phyloP scores from a whole-genome alignment of 2,888 invertebrate genomes.

The Philopedon plagiatum region DNA sequence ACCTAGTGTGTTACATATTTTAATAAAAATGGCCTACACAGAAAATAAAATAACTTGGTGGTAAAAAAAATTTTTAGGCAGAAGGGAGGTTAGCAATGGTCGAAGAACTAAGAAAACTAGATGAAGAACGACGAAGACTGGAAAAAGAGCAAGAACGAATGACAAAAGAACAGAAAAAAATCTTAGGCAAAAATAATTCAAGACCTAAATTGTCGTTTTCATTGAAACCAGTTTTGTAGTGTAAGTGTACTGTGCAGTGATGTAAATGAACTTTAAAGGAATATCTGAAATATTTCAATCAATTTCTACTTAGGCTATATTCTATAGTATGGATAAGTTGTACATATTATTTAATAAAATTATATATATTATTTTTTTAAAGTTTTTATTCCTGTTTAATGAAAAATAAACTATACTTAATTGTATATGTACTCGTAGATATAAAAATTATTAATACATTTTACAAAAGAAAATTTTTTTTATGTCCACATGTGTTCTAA shows the following conservation, averaged over 20 bases:
- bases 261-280: constrained; percentile 15
- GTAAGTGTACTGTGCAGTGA: constrained; percentile 27
- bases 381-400: background rate
- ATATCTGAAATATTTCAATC: constrained; percentile 23
- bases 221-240: constrained; percentile 80
- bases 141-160: constrained; percentile 94
- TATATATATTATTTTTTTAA: constrained; percentile 20
- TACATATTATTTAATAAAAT: constrained; percentile 31
- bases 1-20: too few relatives aligned
- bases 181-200: constrained; percentile 97
- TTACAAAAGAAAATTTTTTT: too few relatives aligned
- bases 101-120: constrained; percentile 96
- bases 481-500: too few relatives aligned
- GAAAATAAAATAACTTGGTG: too few relatives aligned
- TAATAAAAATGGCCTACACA: too few relatives aligned
- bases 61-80: constrained; percentile 86
- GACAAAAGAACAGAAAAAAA: constrained; percentile 95
- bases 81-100: constrained; percentile 97
- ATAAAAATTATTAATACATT: too few relatives aligned
- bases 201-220: constrained; percentile 95
- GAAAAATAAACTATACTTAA: too few relatives aligned
- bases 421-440: too few relatives aligned
- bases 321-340: constrained; percentile 19
- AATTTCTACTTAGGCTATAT: constrained; percentile 23
- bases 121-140: constrained; percentile 93